Percentiles rank a stretch among this genome's conserved stretches.
Conservation (phyloP, 1,140 invertebrate species). For the Venturia canescens region DNA sequence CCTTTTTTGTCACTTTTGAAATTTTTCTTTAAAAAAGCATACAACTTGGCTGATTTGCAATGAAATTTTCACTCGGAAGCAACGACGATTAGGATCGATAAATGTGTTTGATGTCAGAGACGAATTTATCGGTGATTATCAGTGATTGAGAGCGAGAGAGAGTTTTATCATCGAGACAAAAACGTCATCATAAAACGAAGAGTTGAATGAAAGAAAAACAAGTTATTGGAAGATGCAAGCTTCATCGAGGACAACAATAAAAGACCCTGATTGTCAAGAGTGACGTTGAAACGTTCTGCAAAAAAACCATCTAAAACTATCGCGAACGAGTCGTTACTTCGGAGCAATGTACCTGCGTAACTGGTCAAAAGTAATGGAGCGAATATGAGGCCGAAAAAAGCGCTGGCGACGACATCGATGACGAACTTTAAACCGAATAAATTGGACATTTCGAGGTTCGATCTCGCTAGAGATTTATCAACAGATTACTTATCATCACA, state of each 20-base stretch:
- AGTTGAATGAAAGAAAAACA: not conserved
- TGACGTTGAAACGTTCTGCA: constrained; percentile 3
- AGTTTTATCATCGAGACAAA: not conserved
- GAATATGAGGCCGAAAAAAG: constrained; percentile 55
- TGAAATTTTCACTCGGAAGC: not conserved
- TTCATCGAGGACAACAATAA: not conserved
- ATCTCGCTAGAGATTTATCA: not conserved
- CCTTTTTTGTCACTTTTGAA: no score
- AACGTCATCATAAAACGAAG: not conserved
- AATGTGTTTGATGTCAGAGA: not conserved
- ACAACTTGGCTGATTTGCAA: not conserved
- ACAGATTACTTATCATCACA: not conserved
- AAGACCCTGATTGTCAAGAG: no score
- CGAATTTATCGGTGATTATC: constrained; percentile 17
- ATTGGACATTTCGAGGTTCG: constrained; percentile 51
- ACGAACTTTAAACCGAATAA: constrained; percentile 58
- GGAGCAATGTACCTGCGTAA: constrained; percentile 62
- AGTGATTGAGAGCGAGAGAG: not conserved
- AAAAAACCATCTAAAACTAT: not conserved
- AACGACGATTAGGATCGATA: not conserved
- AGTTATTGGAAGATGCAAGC: constrained; percentile 17
- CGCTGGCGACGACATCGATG: constrained; percentile 57
- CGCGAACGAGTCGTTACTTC: not conserved
- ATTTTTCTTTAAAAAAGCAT: not conserved
- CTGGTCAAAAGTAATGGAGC: constrained; percentile 58